phyloP scores from a whole-genome alignment of 2,113 vertebrate species.

The Notechis scutatus region DNA sequence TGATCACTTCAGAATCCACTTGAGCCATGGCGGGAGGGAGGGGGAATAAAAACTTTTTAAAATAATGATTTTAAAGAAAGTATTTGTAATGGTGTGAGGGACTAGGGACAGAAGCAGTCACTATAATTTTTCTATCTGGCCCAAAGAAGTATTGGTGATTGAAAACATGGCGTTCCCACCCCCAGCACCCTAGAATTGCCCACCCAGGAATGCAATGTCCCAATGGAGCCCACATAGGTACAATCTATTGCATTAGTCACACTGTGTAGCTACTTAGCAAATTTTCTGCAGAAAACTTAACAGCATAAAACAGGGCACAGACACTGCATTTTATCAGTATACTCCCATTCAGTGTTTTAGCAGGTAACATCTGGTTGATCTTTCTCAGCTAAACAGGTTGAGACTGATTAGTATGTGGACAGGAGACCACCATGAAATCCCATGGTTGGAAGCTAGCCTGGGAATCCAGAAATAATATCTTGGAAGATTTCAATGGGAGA shows the following conservation, averaged over 20 bases:
- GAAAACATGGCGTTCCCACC: not conserved
- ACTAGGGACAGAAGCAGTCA: not conserved
- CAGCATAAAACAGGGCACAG: not conserved
- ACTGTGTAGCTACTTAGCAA: not conserved
- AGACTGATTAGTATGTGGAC: not conserved
- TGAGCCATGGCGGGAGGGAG: not conserved
- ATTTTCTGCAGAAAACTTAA: not conserved
- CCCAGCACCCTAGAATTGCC: not conserved
- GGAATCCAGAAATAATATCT: not conserved
- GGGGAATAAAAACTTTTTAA: not conserved
- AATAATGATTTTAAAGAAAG: not conserved
- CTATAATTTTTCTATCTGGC: not conserved
- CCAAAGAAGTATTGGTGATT: not conserved
- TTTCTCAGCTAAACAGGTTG: not conserved
- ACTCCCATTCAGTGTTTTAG: not conserved
- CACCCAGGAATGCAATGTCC: not conserved
- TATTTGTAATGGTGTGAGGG: too few species aligned
- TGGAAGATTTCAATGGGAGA: not conserved
- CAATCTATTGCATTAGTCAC: not conserved
- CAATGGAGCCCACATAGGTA: not conserved
- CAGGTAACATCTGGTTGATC: not conserved
- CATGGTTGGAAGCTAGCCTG: not conserved
- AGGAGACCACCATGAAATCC: not conserved
- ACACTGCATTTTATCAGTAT: not conserved
- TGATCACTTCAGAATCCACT: not conserved